These are phyloP conservation scores for Apodemia mormo DNA, from an alignment of 2,888 invertebrate genomes.

Conservation along the genomic window DNA sequence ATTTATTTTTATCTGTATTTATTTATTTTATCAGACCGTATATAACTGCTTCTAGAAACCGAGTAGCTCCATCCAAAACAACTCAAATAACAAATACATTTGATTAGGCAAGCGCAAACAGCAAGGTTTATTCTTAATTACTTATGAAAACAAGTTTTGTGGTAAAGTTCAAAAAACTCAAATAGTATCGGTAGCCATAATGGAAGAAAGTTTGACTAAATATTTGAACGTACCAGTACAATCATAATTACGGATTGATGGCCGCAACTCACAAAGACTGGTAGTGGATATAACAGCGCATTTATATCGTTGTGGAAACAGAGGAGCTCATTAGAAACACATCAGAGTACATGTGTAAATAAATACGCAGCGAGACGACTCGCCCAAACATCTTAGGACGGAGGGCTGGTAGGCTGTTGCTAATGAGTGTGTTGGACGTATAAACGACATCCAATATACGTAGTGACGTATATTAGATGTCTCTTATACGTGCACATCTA, in stretches of 20 bases:
- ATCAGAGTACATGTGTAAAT: slow-evolving; percentile 72
- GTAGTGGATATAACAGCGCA: slow-evolving; percentile 71
- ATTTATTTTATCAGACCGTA: too few relatives aligned
- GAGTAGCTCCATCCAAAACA: not conserved
- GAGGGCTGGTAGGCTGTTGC: slow-evolving; percentile 45
- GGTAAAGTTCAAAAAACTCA: slow-evolving; percentile 63
- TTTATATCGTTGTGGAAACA: slow-evolving; percentile 55
- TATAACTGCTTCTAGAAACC: not conserved
- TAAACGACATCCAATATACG: not conserved
- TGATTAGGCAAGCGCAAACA: slow-evolving; percentile 4
- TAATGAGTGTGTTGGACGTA: slow-evolving; percentile 35
- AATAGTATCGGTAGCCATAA: slow-evolving; percentile 76
- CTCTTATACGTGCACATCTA: too few relatives aligned
- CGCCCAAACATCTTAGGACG: slow-evolving; percentile 64
- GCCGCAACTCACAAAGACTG: slow-evolving; percentile 63
- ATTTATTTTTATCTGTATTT: too few relatives aligned
- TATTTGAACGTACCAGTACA: slow-evolving; percentile 67
- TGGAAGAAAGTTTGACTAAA: slow-evolving; percentile 74
- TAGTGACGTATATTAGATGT: too few relatives aligned
- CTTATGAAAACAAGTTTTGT: slow-evolving; percentile 47
- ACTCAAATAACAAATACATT: slow-evolving; percentile 13
- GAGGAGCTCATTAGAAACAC: slow-evolving; percentile 73
- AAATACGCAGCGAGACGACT: slow-evolving; percentile 55
- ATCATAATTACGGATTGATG: slow-evolving; percentile 68
- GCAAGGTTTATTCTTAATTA: slow-evolving; percentile 21